Evolutionary conservation across 2,888 invertebrate genomes (phyloP).

Genomic region (Drosophila pegasa): DNA sequence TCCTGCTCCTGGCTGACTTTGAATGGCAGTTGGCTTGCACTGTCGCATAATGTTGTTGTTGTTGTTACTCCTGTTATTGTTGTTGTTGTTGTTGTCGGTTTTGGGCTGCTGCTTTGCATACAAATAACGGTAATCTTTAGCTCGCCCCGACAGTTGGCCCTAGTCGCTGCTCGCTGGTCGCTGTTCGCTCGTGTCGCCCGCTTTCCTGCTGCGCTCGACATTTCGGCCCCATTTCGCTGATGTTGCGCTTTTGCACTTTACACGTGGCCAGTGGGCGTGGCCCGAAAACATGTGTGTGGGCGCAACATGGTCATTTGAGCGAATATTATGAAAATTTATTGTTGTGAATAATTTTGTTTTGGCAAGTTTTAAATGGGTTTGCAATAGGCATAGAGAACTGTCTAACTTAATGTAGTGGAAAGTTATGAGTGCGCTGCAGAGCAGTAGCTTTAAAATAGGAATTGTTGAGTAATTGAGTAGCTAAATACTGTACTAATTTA

Average conservation of each 20-base stretch:
- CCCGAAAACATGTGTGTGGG: conserved; percentile 36
- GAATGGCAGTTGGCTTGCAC: conserved; percentile 55
- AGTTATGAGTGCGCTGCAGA: too few species aligned
- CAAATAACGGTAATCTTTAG: conserved; percentile 71
- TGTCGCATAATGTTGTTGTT: conserved; percentile 49
- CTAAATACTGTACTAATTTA: too few species aligned
- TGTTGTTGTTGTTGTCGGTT: conserved; percentile 53
- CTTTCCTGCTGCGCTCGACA: conserved; percentile 23
- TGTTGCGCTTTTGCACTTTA: conserved; percentile 67
- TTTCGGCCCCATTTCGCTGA: conserved; percentile 63
- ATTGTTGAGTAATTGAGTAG: too few species aligned
- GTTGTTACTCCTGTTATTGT: conserved; percentile 15
- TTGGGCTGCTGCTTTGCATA: conserved; percentile 68
- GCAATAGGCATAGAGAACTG: not conserved
- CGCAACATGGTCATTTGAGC: conserved; percentile 17
- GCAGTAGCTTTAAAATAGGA: too few species aligned
- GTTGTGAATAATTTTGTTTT: conserved; percentile 53
- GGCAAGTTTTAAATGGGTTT: conserved; percentile 22
- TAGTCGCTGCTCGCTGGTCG: conserved; percentile 13
- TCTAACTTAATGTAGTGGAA: not conserved
- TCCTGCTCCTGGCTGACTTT: conserved; percentile 36
- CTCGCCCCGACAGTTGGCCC: conserved; percentile 18
- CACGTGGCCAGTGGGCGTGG: conserved; percentile 49
- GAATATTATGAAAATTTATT: conserved; percentile 70
- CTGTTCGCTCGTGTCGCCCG: not conserved